Conservation (phyloP, 1,140 invertebrate species). For the Stegodyphus dumicola region DNA sequence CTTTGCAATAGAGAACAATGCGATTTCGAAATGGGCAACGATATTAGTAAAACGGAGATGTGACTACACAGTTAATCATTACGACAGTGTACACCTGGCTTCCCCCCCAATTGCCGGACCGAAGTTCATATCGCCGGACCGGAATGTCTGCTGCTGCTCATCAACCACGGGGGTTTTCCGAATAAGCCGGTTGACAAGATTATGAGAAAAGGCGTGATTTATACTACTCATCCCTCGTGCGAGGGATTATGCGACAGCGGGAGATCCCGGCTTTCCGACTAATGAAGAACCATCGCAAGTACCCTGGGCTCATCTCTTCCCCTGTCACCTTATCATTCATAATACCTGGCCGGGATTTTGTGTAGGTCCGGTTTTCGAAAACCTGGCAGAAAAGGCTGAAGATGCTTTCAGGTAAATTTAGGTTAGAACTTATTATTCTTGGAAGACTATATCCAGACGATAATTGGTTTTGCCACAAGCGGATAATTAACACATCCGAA, state of each 20-base stretch:
- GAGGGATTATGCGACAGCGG: conserved; percentile 39
- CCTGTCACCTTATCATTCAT: background rate
- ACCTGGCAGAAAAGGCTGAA: no score
- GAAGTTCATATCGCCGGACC: conserved; percentile 12
- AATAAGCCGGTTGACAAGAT: conserved; percentile 58
- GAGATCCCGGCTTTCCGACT: conserved; percentile 15
- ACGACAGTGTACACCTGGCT: background rate
- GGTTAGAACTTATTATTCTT: no score
- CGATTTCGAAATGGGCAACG: no score
- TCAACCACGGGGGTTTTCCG: conserved; percentile 36
- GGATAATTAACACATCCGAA: no score
- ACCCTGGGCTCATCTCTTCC: conserved; percentile 33
- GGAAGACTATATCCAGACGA: no score
- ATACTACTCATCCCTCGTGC: conserved; percentile 56
- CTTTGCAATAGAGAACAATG: no score
- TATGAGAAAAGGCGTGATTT: conserved; percentile 60
- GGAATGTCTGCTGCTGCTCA: conserved; percentile 16
- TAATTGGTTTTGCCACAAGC: no score
- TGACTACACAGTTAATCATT: background rate
- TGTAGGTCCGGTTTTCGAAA: no score
- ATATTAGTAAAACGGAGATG: background rate
- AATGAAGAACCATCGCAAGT: conserved; percentile 46
- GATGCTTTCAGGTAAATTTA: no score
- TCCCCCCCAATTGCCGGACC: background rate
- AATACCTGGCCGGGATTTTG: background rate